Evolutionary conservation across 92 coral and sea anemone genomes (phyloP).

Genomic region (Paramuricea clavata): DNA sequence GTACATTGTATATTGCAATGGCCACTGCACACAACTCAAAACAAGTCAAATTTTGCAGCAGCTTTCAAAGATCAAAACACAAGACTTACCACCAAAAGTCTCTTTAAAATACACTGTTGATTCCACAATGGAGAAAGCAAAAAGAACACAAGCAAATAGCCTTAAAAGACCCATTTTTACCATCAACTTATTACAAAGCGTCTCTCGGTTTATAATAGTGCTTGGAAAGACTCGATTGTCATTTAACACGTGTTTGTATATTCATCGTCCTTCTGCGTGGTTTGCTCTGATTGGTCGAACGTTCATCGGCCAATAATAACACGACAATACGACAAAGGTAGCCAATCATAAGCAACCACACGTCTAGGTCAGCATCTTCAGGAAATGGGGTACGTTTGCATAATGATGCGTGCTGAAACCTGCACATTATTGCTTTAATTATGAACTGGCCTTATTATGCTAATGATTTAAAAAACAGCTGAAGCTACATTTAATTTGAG

Average conservation of each 20-base stretch:
- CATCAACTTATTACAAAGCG: slow-evolving; percentile 57
- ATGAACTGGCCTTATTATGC: too few species aligned
- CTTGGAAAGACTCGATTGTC: slow-evolving; percentile 48
- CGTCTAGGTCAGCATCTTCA: too few species aligned
- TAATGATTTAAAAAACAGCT: too few species aligned
- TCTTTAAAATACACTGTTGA: slow-evolving; percentile 87
- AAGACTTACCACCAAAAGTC: slow-evolving; percentile 85
- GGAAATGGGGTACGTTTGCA: too few species aligned
- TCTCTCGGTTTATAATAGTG: neutral
- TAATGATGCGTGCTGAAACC: too few species aligned
- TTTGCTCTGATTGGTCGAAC: slow-evolving; percentile 87
- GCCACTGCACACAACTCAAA: too few species aligned
- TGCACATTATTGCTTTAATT: too few species aligned
- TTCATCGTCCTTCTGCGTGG: slow-evolving; percentile 99
- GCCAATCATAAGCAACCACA: slow-evolving; percentile 83
- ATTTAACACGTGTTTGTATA: slow-evolving; percentile 93
- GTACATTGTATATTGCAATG: too few species aligned
- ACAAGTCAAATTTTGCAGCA: too few species aligned
- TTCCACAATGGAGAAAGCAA: slow-evolving; percentile 79
- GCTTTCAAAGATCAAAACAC: neutral
- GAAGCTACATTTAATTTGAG: too few species aligned
- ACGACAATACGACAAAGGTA: slow-evolving; percentile 57
- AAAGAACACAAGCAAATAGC: slow-evolving; percentile 70
- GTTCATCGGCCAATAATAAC: slow-evolving; percentile 63
- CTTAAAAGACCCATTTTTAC: slow-evolving; percentile 78